Evolutionary conservation across 53 echinoderm and acorn worm genomes (phyloP), one percentile per base, ranked within the genome.

Genomic region (Zoroaster sp.): DNA sequence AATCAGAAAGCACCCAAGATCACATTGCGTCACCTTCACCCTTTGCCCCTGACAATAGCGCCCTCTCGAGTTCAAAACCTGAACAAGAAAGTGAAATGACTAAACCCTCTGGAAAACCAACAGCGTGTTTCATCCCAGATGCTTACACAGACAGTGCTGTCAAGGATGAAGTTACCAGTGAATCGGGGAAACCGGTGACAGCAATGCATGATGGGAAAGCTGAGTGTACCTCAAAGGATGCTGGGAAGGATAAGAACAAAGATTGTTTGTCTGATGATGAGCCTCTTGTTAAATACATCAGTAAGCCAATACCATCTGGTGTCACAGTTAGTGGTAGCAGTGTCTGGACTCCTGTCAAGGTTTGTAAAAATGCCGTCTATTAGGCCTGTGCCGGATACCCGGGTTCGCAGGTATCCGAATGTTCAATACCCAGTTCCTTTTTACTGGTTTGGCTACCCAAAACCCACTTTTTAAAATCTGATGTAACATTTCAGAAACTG

Each of bases 271-370:
- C 85, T 0, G 85, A 72, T 1, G 72, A 85, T 20, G 85, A 72
- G 23, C 85, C 85, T 36, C 85, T 85, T 3, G 35, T 71, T n/a
- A 85, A 71, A 4, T 66, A 69, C 65, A 41, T 46, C 63, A 81
- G 63, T 38, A 69, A 90, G 63, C 35, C 66, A 40, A 34, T 54
- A 9, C 30, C 80, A 47, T 34, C 87, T 5, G 72, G 54, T n/a
- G 80, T 80, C 13, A 67, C 74, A 47, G 18, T 67, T 7, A 38
- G n/a, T 49, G 87, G 87, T n/a, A 91, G 91, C 66, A 78, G 54
- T 79, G 73, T 66, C 6, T 78, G 77, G 87, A 74, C 74, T 33
- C 40, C 79, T 30, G 89, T 32, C 4, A 78, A 93, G 90, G 92
- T 92, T 76, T 17, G 91, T 65, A 14, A 37, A 39, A 63, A 55